These are phyloP conservation scores for Cottoperca gobio DNA, from an alignment of 2,797 vertebrate species.

Conservation along the genomic window DNA sequence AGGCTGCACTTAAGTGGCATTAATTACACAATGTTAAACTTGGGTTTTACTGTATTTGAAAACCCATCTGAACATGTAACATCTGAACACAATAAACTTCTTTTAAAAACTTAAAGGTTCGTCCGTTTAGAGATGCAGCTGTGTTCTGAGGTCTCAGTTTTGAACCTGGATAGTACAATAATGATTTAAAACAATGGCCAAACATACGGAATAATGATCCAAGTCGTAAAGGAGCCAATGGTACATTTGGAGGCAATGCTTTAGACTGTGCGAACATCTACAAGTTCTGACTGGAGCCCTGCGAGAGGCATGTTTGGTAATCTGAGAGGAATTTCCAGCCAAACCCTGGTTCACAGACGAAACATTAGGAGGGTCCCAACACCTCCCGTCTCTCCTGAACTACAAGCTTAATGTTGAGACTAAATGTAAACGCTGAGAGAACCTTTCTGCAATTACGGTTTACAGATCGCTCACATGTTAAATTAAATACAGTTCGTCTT, in stretches of 20 bases:
- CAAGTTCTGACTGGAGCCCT: conserved; percentile 2
- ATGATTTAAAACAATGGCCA: not conserved
- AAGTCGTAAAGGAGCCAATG: not conserved
- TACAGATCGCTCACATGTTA: not conserved
- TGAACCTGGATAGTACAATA: not conserved
- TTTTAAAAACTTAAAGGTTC: too few relatives aligned
- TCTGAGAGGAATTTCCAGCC: not conserved
- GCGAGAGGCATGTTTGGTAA: not conserved
- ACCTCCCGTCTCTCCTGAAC: not conserved
- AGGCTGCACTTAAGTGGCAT: too few relatives aligned
- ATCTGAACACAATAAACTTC: too few relatives aligned
- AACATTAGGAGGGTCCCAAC: not conserved
- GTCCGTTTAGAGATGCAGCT: not conserved
- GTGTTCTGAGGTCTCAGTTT: not conserved
- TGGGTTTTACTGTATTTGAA: not conserved
- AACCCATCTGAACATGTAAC: too few relatives aligned
- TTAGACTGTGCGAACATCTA: not conserved
- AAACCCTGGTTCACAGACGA: not conserved
- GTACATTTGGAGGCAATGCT: too few relatives aligned
- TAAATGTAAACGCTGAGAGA: not conserved
- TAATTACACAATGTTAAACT: not conserved
- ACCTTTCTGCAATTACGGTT: not conserved
- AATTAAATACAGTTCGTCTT: not conserved
- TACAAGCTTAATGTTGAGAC: not conserved
- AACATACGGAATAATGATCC: not conserved